Evolutionary conservation across 2,797 vertebrate species (phyloP).

Genomic region (Cyprinella venusta): DNA sequence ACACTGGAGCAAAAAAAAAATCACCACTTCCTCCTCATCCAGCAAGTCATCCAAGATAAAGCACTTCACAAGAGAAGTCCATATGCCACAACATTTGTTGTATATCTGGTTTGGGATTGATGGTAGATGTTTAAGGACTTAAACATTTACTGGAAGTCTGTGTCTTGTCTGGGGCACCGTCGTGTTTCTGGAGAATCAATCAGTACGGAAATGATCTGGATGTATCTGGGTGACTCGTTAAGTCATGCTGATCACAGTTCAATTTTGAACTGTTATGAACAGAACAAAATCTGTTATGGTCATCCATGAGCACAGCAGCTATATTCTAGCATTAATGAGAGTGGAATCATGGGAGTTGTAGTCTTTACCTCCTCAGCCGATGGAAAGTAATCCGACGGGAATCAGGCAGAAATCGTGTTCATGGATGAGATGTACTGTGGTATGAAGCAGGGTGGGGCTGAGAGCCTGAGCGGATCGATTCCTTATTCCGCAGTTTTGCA

Average conservation of each 20-base stretch:
- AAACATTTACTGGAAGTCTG: constrained; percentile 40
- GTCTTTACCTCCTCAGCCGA: background rate
- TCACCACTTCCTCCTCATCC: constrained; percentile 4
- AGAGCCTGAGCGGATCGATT: background rate
- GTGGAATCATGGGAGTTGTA: background rate
- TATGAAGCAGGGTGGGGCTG: background rate
- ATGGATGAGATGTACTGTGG: background rate
- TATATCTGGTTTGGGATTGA: constrained; percentile 36
- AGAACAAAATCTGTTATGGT: constrained; percentile 4
- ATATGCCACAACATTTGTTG: constrained; percentile 24
- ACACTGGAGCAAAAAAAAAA: constrained; percentile 11
- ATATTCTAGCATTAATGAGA: background rate
- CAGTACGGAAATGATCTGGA: constrained; percentile 36
- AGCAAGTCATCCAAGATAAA: constrained; percentile 4
- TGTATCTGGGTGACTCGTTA: constrained; percentile 66
- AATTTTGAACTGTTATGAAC: too few relatives aligned
- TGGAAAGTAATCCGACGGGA: background rate
- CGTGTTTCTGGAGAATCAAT: constrained; percentile 38
- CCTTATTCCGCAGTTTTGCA: background rate
- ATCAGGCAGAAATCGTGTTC: background rate
- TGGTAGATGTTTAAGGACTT: constrained; percentile 33
- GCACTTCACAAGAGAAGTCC: constrained; percentile 24
- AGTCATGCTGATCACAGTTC: constrained; percentile 16
- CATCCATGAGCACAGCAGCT: background rate
- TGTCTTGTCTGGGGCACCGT: constrained; percentile 43